phyloP scores from a whole-genome alignment of 1,140 invertebrate species.

The Drosophila auraria region DNA sequence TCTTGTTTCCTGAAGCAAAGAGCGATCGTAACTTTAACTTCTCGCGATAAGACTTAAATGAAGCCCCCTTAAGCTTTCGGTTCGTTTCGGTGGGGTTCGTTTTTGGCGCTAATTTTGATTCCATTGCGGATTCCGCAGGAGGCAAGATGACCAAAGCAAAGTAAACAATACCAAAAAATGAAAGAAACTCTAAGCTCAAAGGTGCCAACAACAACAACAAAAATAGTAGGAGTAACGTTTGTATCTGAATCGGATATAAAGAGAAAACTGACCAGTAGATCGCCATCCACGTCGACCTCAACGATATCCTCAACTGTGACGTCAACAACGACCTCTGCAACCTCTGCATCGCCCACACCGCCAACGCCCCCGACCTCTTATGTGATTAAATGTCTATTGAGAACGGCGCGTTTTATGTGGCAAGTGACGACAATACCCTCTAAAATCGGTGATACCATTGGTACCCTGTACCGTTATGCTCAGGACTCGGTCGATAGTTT shows the following conservation, averaged over 20 bases:
- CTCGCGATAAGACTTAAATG: constrained; percentile 17
- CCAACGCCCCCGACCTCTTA: constrained; percentile 53
- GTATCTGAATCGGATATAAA: constrained; percentile 42
- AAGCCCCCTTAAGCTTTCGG: constrained; percentile 17
- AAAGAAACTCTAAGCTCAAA: constrained; percentile 72
- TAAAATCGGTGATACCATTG: constrained; percentile 83
- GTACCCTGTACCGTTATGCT: constrained; percentile 81
- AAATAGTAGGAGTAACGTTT: constrained; percentile 32
- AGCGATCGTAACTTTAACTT: neutral
- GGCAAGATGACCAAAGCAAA: constrained; percentile 55
- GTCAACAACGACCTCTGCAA: constrained; percentile 6
- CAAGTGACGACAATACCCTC: constrained; percentile 83
- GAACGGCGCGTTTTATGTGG: constrained; percentile 84
- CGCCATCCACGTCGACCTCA: constrained; percentile 26
- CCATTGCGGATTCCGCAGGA: constrained; percentile 14
- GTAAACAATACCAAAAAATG: constrained; percentile 73
- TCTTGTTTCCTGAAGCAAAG: neutral
- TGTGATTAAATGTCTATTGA: constrained; percentile 83
- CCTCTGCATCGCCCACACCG: constrained; percentile 17
- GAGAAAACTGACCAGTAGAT: constrained; percentile 23
- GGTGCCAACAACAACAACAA: constrained; percentile 57
- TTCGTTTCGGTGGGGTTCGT: constrained; percentile 29
- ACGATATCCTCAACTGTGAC: constrained; percentile 19
- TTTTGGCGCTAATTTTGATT: constrained; percentile 8
- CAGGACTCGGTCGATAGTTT: constrained; percentile 82